phyloP scores from a whole-genome alignment of 92 coral and sea anemone species.

The Montipora capitata region DNA sequence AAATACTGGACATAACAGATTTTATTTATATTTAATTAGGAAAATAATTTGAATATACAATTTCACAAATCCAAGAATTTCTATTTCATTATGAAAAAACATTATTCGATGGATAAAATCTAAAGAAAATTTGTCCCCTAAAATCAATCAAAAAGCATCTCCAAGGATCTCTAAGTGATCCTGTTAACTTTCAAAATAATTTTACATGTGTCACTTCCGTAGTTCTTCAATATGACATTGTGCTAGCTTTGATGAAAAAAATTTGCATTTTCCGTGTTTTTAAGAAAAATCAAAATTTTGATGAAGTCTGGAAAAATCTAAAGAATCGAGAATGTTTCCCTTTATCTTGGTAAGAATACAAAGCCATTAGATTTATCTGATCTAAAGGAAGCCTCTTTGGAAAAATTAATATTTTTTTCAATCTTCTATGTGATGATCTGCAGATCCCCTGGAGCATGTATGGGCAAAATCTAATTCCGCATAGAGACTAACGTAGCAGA shows the following conservation, averaged over 20 bases:
- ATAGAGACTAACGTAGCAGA: not conserved
- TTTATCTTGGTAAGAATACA: too few relatives aligned
- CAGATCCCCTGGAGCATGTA: not conserved
- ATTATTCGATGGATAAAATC: not conserved
- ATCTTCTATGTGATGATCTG: too few relatives aligned
- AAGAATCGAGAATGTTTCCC: too few relatives aligned
- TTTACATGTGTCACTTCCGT: not conserved
- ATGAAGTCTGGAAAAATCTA: too few relatives aligned
- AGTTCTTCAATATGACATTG: not conserved
- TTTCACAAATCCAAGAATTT: conserved; percentile 1
- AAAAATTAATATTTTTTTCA: too few relatives aligned
- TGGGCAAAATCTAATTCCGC: conserved; percentile 9
- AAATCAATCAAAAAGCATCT: not conserved
- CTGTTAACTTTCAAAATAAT: not conserved
- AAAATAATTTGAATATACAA: conserved; percentile 11
- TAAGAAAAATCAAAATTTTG: conserved; percentile 23
- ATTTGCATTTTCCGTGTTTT: conserved; percentile 26
- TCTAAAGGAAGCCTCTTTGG: not conserved
- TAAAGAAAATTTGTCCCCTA: not conserved
- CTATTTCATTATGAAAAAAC: not conserved
- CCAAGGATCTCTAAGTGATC: not conserved
- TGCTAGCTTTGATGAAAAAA: not conserved
- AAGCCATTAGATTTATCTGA: conserved; percentile 29
- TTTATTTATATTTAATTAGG: not conserved
- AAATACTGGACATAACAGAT: not conserved